Evolutionary conservation across 2,113 vertebrate species (phyloP).

Genomic region (Nyctibius bracteatus): DNA sequence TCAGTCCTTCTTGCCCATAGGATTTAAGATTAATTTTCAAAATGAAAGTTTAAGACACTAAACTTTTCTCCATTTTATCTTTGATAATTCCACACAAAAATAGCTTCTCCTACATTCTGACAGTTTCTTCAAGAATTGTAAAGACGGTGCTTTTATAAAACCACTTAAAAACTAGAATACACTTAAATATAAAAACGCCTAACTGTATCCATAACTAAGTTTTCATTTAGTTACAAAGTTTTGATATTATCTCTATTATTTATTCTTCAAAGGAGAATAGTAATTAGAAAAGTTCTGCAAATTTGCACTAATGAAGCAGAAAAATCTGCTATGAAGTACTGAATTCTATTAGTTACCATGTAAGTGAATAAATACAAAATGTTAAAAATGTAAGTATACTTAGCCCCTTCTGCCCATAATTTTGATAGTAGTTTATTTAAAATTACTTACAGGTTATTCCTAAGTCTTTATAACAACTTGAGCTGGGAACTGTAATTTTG

Average conservation of each 20-base stretch:
- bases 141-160: neutral
- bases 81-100: neutral
- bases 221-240: neutral
- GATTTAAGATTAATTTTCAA: neutral
- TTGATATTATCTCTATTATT: conserved; percentile 43
- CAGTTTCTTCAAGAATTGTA: neutral
- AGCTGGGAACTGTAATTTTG: neutral
- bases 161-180: neutral
- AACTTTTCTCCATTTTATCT: neutral
- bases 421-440: neutral
- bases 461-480: neutral
- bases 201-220: conserved; percentile 10
- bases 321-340: conserved; percentile 11
- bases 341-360: neutral
- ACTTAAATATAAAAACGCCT: neutral
- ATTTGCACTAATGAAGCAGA: conserved; percentile 60
- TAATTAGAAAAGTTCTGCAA: conserved; percentile 54
- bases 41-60: neutral
- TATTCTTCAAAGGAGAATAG: conserved; percentile 44
- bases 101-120: neutral
- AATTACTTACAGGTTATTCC: neutral
- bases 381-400: neutral
- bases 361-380: neutral
- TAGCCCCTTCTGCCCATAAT: neutral
- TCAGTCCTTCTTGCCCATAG: neutral